Evolutionary conservation across 1,140 invertebrate genomes (phyloP), one percentile per base, ranked within the genome.

Genomic region (Drosophila kepulauana): DNA sequence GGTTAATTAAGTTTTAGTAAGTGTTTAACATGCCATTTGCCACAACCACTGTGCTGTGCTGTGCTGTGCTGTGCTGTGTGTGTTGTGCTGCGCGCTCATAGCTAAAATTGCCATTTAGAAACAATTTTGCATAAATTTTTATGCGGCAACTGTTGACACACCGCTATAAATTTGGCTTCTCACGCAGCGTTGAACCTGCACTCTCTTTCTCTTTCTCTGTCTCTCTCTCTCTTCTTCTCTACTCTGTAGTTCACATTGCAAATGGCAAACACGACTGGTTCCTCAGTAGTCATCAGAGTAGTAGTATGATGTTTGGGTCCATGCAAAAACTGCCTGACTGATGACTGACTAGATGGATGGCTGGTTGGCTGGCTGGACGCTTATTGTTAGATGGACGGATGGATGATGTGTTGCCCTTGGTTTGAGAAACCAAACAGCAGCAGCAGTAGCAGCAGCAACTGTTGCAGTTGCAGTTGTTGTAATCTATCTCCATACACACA

Each of bases 351-450:
- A 88, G 82, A 88, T 87, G 80, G 80, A 82, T 88, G 77, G 78
- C 48, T 74, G 62, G 57, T 43, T 52, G 75, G 52, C 56, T 78
- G 58, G 71, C 84, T 87, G 84, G 84, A 88, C 84, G 80, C 84
- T 87, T 87, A 87, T 87, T 88, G 84, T 87, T 87, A 82, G 63
- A 88, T 88, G 84, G 84, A 87, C 76, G 82, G 80, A 87, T 87
- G 84, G 80, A 88, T 87, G 84, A 87, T 82, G 84, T 88, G 76
- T 72, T 73, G 66, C 43, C 45, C 51, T 20, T 28, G 61, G 61
- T 67, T 67, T 48, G 65, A 58, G 52, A 38, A 43, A 43, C 41
- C 59, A 73, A 25, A 64, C 54, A 30, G 16, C 6, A 59, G 28
- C 8, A 38, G 30, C 6, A 59, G 28, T 6, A 38, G 30, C 45